Base-by-base conservation (phyloP, 2,797 vertebrate genomes). In the Schizopygopsis malacanthus region DNA sequence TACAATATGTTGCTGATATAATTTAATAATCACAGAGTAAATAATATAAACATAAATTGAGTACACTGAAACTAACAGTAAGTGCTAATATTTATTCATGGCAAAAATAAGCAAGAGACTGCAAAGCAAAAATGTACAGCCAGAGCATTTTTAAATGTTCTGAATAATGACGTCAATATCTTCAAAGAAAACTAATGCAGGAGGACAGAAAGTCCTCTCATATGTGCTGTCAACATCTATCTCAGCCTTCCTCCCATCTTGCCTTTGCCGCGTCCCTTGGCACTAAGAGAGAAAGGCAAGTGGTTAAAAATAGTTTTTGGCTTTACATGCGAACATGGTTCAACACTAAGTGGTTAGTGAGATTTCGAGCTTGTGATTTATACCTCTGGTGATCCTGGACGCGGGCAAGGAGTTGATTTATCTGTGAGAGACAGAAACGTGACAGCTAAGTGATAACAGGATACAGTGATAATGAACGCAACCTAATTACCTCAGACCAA, bases 181-280 rank as follows among this genome's bases (percentile, higher is more conserved):
- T 56, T 12, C 22, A 71, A 47, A 6, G 13, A 59, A 87, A 70
- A 87, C 77, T 11, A 20, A 52, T 18, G 2, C 71, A 70, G 39
- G 15, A 59, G 33, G 20, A 3, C 11, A n/a, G 47, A 25, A 37
- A 37, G 43, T 73, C 12, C 59, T 73, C 47, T 56, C 18, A 25
- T 41, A 15, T n/a, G 13, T 4, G 56, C 84, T 6, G 16, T 52
- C 65, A 28, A 84, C 72, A 85, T 94, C 91, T 94, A 96, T 92
- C 95, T 93, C 88, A 95, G 88, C 65, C 95, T 92, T 70, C 90
- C 90, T 0, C 86, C 79, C 93, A 94, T 91, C 90, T 95, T 96
- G 88, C 94, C 95, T 89, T 96, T 96, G 54, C 94, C 92, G 0
- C 95, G 95, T 79, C 95, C 95, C 90, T 96, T 96, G 65, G 93